These are phyloP conservation scores for Cuculus canorus DNA, from an alignment of 2,797 vertebrate species.

Conservation along the genomic window DNA sequence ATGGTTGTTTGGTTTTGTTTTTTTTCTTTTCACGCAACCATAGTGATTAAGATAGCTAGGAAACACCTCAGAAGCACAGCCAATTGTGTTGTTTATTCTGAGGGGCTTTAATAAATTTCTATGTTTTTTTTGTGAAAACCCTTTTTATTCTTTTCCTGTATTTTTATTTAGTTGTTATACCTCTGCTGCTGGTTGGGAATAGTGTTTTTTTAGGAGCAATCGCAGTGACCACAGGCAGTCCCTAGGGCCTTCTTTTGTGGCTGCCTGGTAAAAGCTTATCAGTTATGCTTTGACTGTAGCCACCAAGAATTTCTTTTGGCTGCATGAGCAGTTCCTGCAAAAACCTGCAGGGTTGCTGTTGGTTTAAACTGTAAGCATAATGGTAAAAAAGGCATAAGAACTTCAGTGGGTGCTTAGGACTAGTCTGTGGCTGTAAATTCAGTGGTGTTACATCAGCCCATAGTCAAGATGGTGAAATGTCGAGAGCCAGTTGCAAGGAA, in stretches of 20 bases:
- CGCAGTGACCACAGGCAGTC: background rate
- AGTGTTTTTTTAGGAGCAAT: background rate
- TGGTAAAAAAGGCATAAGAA: background rate
- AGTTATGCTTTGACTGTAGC: background rate
- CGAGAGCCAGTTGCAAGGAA: background rate
- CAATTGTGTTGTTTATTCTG: background rate
- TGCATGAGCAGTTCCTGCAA: background rate
- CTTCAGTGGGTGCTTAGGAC: background rate
- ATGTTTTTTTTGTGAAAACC: background rate
- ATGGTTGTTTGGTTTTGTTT: background rate
- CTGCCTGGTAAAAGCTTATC: background rate
- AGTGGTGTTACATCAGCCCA: accelerated
- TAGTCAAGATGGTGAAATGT: background rate
- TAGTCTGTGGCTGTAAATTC: background rate
- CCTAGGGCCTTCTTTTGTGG: background rate
- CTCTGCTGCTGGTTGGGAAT: background rate
- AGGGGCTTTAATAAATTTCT: background rate
- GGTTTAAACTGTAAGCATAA: background rate
- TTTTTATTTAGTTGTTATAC: background rate
- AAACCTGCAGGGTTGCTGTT: background rate
- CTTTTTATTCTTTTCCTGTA: background rate
- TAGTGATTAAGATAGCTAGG: background rate
- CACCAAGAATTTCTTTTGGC: background rate
- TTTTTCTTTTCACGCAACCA: background rate
- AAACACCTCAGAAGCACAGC: background rate